A percentile compares a stretch with the other conserved stretches of the same genome.
Evolutionary conservation across 2,113 vertebrate species (phyloP).

Genomic region (Caracal caracal): DNA sequence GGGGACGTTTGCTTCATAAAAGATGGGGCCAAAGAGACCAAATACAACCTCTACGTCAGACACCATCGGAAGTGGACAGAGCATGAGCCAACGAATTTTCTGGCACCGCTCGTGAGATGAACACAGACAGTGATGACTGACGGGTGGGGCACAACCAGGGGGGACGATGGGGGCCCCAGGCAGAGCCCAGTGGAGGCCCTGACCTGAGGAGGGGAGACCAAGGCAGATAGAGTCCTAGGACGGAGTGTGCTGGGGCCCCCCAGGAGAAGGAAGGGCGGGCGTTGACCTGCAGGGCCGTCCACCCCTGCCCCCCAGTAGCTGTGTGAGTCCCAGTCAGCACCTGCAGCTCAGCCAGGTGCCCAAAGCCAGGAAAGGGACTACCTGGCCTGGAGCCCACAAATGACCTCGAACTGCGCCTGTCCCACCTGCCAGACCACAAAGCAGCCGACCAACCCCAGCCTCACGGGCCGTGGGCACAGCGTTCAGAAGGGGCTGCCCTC

Average conservation of each 20-base stretch:
- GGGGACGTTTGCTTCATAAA: neutral
- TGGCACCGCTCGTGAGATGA: rapidly evolving
- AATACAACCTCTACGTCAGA: rapidly evolving
- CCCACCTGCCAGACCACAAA: neutral
- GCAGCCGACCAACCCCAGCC: neutral
- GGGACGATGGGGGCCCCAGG: rapidly evolving
- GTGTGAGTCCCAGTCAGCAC: rapidly evolving
- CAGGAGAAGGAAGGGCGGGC: too few relatives aligned
- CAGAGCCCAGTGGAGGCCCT: rapidly evolving
- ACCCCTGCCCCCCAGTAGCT: too few relatives aligned
- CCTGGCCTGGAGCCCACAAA: rapidly evolving
- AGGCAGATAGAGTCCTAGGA: rapidly evolving
- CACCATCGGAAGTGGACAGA: rapidly evolving
- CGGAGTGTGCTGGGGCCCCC: rapidly evolving
- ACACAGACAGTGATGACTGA: rapidly evolving
- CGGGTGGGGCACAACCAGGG: rapidly evolving
- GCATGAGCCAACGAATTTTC: rapidly evolving
- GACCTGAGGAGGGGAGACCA: too few relatives aligned
- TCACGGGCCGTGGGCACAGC: rapidly evolving
- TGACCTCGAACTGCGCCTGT: rapidly evolving
- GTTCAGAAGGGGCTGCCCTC: rapidly evolving
- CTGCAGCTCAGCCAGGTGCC: rapidly evolving
- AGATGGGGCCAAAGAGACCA: rapidly evolving
- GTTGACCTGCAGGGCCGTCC: too few relatives aligned
- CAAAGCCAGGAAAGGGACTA: rapidly evolving